Conservation (phyloP, 2,888 invertebrate genomes). For the Napeogenes inachia region DNA sequence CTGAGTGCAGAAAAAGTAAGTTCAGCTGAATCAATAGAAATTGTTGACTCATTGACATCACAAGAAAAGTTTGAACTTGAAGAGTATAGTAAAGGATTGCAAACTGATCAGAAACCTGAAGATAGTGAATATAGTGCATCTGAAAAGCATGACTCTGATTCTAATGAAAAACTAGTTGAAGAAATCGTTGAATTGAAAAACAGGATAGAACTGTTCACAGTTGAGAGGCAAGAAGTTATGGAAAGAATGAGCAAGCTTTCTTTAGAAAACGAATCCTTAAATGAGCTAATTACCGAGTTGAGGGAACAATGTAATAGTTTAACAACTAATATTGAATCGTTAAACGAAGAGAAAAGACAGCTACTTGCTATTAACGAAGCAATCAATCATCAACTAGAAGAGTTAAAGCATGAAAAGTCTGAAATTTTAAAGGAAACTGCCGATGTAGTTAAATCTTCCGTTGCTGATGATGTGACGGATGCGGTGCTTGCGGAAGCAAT, state of each 20-base stretch:
- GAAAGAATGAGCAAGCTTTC: constrained; percentile 81
- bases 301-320: constrained; percentile 71
- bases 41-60: constrained; percentile 83
- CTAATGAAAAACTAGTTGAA: constrained; percentile 72
- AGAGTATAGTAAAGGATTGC: constrained; percentile 79
- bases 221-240: constrained; percentile 83
- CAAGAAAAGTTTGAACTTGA: constrained; percentile 84
- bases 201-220: constrained; percentile 82
- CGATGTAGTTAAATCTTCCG: constrained; percentile 53
- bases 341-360: constrained; percentile 67
- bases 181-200: constrained; percentile 81
- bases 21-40: constrained; percentile 86
- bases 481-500: constrained; percentile 42
- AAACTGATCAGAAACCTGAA: constrained; percentile 36
- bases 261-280: constrained; percentile 77
- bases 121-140: constrained; percentile 36
- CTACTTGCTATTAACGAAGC: constrained; percentile 53
- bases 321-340: constrained; percentile 58
- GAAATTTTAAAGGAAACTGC: constrained; percentile 67
- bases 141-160: constrained; percentile 68
- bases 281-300: constrained; percentile 69
- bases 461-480: constrained; percentile 52
- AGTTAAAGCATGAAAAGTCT: constrained; percentile 61
- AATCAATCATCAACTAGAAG: constrained; percentile 63
- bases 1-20: constrained; percentile 84